Base-by-base conservation (phyloP, 2,888 invertebrate genomes). In the Nephrocerus scutellatus region DNA sequence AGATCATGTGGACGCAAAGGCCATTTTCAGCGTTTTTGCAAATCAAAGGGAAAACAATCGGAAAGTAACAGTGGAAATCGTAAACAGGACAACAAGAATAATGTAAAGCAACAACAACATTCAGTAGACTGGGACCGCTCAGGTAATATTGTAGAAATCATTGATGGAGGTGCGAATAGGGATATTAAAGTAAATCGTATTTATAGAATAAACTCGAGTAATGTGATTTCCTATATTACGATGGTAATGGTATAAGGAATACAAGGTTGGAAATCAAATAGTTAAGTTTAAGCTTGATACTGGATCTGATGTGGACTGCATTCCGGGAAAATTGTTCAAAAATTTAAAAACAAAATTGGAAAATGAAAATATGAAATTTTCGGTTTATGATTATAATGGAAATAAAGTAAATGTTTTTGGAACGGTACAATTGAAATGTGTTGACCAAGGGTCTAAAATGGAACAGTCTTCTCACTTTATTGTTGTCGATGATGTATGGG, bases 321-420 rank as follows among this genome's bases (percentile, higher is more conserved):
- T 34, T 23, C 34, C 36, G 12, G n/a, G 12, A 8, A 26, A 36
- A 12, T 18, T 36, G 9, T 8, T 15, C 12, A 28, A 28, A 35
- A 36, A 19, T 20, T 30, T 36, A 20, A 29, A 30, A 15, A 30
- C 5, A n/a, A n/a, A n/a, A n/a, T n/a, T n/a, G n/a, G n/a, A n/a
- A n/a, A n/a, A n/a, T n/a, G n/a, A n/a, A n/a, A n/a, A n/a, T n/a
- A n/a, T n/a, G n/a, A n/a, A n/a, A n/a, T n/a, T n/a, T n/a, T n/a
- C n/a, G n/a, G n/a, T n/a, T n/a, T n/a, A n/a, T n/a, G n/a, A n/a
- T n/a, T n/a, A n/a, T n/a, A n/a, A n/a, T n/a, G n/a, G n/a, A 28
- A 20, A 40, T 35, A 40, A 40, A 35, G 13, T 40, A 16, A 40
- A 40, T 15, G 24, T 35, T 19, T 30, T 22, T 30, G 40, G 35